Evolutionary conservation across 1,140 invertebrate genomes (phyloP).

Genomic region (Trachymyrmex cornetzi): DNA sequence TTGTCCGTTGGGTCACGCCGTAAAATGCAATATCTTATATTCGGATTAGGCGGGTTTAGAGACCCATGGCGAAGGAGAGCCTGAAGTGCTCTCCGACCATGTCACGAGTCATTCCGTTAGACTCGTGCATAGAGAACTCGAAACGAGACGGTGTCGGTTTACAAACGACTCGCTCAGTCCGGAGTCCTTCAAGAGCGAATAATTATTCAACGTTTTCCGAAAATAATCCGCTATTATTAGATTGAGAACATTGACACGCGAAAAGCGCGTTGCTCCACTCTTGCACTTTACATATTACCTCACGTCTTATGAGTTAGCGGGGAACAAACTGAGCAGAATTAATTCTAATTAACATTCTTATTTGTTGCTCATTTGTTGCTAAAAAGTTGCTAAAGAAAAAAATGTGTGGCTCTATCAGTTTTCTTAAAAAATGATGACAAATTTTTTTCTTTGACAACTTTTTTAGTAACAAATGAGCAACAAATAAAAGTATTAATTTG

Average conservation of each 20-base stretch:
- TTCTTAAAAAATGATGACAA: no score
- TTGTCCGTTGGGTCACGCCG: conserved; percentile 70
- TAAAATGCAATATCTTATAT: conserved; percentile 75
- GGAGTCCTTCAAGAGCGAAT: not conserved
- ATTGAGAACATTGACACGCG: not conserved
- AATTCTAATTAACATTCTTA: no score
- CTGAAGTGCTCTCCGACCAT: not conserved
- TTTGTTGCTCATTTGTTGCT: no score
- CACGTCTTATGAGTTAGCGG: not conserved
- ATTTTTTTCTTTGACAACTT: no score
- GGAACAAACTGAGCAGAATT: no score
- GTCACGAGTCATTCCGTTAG: conserved; percentile 54
- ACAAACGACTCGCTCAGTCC: conserved; percentile 3
- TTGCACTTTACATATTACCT: not conserved
- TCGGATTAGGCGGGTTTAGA: conserved; percentile 71
- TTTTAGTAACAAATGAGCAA: no score
- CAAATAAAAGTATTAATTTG: no score
- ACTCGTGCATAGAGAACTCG: conserved; percentile 15
- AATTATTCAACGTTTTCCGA: conserved; percentile 41
- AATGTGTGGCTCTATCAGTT: no score
- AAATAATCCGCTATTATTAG: conserved; percentile 20
- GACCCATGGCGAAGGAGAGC: conserved; percentile 58
- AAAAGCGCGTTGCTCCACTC: not conserved
- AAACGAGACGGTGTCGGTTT: conserved; percentile 60
- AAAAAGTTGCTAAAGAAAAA: no score